These are phyloP conservation scores for Sminthurinus aureus DNA, from an alignment of 2,888 invertebrate genomes.

Conservation along the genomic window DNA sequence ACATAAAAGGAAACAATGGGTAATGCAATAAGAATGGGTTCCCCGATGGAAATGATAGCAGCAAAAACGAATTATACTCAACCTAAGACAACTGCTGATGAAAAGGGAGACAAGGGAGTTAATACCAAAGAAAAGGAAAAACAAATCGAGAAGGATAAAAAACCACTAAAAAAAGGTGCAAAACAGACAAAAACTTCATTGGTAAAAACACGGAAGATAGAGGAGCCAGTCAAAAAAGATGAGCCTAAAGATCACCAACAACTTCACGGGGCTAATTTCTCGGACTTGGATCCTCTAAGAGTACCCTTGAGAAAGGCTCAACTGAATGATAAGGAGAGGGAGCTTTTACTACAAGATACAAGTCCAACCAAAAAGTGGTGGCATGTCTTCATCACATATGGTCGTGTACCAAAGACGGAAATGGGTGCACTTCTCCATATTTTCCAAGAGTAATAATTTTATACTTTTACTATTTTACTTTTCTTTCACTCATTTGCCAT, in stretches of 20 bases:
- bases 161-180: neutral
- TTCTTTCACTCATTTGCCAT: too few relatives aligned
- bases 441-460: conserved; percentile 51
- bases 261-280: neutral
- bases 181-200: neutral
- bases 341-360: conserved; percentile 17
- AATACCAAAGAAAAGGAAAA: too few relatives aligned
- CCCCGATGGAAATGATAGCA: neutral
- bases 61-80: too few relatives aligned
- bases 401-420: conserved; percentile 52
- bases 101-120: too few relatives aligned
- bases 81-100: too few relatives aligned
- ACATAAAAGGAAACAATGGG: neutral
- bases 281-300: conserved; percentile 26
- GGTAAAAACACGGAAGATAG: neutral
- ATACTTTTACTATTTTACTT: neutral
- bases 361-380: conserved; percentile 41
- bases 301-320: conserved; percentile 24
- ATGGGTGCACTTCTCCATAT: conserved; percentile 56
- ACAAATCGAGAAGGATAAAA: neutral
- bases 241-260: too few relatives aligned
- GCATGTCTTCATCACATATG: conserved; percentile 43
- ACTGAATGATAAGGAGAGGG: conserved; percentile 28
- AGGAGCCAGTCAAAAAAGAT: too few relatives aligned
- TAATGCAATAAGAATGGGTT: neutral